Evolutionary conservation across 2,888 invertebrate species (phyloP), one percentile per base, ranked within the genome.

Genomic region (Drosophila koepferae): DNA sequence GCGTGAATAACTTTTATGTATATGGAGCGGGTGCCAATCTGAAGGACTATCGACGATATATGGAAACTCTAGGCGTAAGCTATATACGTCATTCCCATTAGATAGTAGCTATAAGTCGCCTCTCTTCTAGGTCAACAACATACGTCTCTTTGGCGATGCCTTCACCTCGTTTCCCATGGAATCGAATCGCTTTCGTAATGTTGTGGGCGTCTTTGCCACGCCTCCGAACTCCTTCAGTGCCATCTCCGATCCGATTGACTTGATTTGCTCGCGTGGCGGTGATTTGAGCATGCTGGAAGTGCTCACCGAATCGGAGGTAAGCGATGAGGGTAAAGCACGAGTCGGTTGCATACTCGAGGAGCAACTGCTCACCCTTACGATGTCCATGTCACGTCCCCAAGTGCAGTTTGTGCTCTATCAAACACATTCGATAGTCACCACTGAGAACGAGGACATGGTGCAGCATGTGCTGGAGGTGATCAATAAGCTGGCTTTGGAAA

Each of bases 151-250:
- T 80, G 92, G 93, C 1, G 94, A 95, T 77, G 92, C 93, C 49
- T 92, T 94, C 56, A 93, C 93, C n/a, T 94, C 94, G 43, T 88
- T 94, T 46, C 92, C 94, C 12, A 91, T 94, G 59, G 94, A 94
- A 73, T 93, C 94, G 1, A 91, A 93, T 46, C 94, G 94, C 44
- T 93, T 95, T 78, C 94, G 95, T 68, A 94, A 94, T 51, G 95
- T 95, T 0, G 95, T 95, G 1, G 95, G 95, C 0, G 94, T 96
- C 2, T 94, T 95, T 78, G 97, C 96, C 1, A 96, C 96, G 0
- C 97, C 97, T 0, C 96, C 97, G 0, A 97, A 96, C 90, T 97
- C 97, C 0, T 97, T 96, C 89, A 96, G 96, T 0, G 96, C 96
- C 0, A 95, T 97, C 31, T 94, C 94, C 0, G 97, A 97, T 91